A percentile compares a stretch with the other conserved stretches of the same genome.
These are phyloP conservation scores for Catostomus latipinnis DNA, from an alignment of 2,797 vertebrate genomes.

Conservation along the genomic window DNA sequence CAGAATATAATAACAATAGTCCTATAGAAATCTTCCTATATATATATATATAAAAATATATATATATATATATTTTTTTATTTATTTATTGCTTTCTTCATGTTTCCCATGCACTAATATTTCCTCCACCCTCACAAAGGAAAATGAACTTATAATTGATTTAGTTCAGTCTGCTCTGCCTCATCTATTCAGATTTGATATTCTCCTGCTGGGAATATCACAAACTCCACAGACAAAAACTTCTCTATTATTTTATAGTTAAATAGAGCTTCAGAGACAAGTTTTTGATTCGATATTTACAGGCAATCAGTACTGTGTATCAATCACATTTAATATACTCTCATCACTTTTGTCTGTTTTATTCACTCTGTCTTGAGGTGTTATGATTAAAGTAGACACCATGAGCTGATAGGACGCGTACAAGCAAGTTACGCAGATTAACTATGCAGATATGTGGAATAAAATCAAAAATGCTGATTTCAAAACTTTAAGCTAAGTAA, in stretches of 20 bases:
- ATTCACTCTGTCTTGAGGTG: neutral
- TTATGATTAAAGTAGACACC: neutral
- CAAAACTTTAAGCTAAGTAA: neutral
- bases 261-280: neutral
- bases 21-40: too few species aligned
- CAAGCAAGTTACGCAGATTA: neutral
- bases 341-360: neutral
- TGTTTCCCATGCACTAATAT: neutral
- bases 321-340: neutral
- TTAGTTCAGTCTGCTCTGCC: neutral
- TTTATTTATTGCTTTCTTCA: too few species aligned
- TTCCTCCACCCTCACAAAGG: neutral
- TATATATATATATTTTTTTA: too few species aligned
- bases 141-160: slow-evolving; percentile 5
- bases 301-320: slow-evolving; percentile 8
- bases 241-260: slow-evolving; percentile 38
- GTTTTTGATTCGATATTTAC: slow-evolving; percentile 2
- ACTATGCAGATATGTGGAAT: neutral
- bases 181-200: neutral
- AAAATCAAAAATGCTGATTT: neutral
- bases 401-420: too few species aligned
- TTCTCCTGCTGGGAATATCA: neutral
- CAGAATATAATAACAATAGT: too few species aligned
- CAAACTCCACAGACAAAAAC: slow-evolving; percentile 18
- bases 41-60: too few species aligned